Base-by-base conservation (phyloP, 2,888 invertebrate genomes). In the Ophion ellenae region DNA sequence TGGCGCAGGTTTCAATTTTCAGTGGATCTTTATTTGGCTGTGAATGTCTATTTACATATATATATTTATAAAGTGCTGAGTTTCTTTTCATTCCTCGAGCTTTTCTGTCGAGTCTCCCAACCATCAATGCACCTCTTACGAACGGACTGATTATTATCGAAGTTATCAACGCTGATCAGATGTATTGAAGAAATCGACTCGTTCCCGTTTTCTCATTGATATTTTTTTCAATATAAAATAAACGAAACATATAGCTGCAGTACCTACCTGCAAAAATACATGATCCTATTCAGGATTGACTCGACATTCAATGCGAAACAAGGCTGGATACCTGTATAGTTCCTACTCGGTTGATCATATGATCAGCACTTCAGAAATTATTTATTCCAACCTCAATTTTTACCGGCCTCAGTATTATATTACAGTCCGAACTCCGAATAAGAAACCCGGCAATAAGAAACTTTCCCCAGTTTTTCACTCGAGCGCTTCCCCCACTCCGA, bases 1-100 rank as follows among this genome's bases (percentile, higher is more conserved):
- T 66, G 73, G 64, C 74, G 53, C 67, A 75, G 47, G 53, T 63
- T 53, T 53, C 70, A 59, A 11, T 24, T 40, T 70, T 64, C 61
- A 53, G 36, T 20, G 20, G 9, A 20, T 20, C 57, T 57, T 67
- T 7, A n/a, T 77, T 59, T 32, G 20, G 36, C 36, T 75, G 45
- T 74, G 40, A 40, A 40, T 40, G 32, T 32, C 32, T 32, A 32
- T 32, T 32, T 32, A 4, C 24, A 24, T 24, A 24, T 24, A 24
- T 2, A 28, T 28, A 45, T 24, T 17, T 14, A 28, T 61, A 14
- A 20, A 74, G 40, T 61, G 24, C 32, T 9, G 75, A 24, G 24
- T 45, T 32, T 75, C 24, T 47, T 45, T 64, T 73, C 32, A 75
- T 47, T 17, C 47, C n/a, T 40, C 47, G 64, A 64, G 64, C 75